Evolutionary conservation across 1,140 invertebrate genomes (phyloP).

Genomic region (Microplitis mediator): DNA sequence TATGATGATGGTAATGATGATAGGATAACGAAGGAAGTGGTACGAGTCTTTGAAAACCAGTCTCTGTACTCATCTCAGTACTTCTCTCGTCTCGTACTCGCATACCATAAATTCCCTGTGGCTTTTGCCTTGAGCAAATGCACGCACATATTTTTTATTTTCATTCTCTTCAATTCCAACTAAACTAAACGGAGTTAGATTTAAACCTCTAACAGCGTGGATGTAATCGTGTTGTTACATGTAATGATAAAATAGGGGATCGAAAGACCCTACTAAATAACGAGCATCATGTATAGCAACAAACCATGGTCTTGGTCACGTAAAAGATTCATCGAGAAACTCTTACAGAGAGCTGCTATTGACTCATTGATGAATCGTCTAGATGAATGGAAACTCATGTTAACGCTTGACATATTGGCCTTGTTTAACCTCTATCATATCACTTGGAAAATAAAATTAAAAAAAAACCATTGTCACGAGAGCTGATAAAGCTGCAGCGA

Average conservation of each 20-base stretch:
- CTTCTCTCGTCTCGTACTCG: constrained; percentile 22
- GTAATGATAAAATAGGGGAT: not conserved
- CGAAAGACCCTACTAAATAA: not conserved
- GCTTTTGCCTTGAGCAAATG: constrained; percentile 44
- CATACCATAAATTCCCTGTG: constrained; percentile 46
- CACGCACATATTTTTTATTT: not conserved
- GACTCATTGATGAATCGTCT: not conserved
- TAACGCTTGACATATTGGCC: not conserved
- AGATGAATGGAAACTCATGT: not conserved
- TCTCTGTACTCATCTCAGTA: constrained; percentile 27
- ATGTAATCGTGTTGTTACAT: not conserved
- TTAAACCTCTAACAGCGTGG: not conserved
- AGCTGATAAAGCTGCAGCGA: too few relatives aligned
- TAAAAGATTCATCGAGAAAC: not conserved
- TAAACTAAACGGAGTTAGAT: not conserved
- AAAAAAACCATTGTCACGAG: too few relatives aligned
- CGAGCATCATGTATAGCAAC: not conserved
- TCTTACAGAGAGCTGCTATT: not conserved
- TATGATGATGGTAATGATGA: constrained; percentile 11
- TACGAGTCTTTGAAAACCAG: constrained; percentile 29
- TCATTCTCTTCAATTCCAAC: not conserved
- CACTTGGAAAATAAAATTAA: too few relatives aligned
- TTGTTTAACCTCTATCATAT: not conserved
- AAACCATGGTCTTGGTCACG: constrained; percentile 6
- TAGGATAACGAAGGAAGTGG: not conserved